Percentiles rank a stretch among this genome's conserved stretches.
phyloP scores from a whole-genome alignment of 2,113 vertebrate species.

The Cryptotis parvus region DNA sequence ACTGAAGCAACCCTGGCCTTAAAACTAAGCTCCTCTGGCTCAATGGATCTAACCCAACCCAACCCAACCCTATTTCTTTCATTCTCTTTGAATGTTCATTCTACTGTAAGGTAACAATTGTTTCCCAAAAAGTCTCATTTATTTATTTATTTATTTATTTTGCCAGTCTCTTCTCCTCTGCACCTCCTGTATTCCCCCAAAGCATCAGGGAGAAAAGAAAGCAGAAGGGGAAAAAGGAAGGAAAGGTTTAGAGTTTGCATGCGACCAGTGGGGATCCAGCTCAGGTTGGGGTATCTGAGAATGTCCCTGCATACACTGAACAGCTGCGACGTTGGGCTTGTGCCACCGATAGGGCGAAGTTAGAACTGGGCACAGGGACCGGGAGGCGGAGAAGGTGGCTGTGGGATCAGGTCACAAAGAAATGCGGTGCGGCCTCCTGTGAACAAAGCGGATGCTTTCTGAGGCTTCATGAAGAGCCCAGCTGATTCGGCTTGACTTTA shows the following conservation, averaged over 20 bases:
- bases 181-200: neutral
- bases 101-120: slow-evolving; percentile 16
- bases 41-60: neutral
- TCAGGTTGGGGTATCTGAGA: slow-evolving; percentile 59
- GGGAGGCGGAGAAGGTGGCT: neutral
- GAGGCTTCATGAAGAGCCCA: slow-evolving; percentile 86
- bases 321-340: slow-evolving; percentile 42
- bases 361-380: slow-evolving; percentile 12
- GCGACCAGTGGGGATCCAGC: slow-evolving; percentile 32
- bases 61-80: slow-evolving; percentile 30
- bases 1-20: neutral
- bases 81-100: slow-evolving; percentile 45
- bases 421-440: slow-evolving; percentile 61
- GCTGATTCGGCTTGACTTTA: slow-evolving; percentile 91
- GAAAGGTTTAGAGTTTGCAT: slow-evolving; percentile 33
- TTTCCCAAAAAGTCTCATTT: neutral
- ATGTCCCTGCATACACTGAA: neutral
- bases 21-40: slow-evolving; percentile 2
- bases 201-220: slow-evolving; percentile 57
- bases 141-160: slow-evolving; percentile 35
- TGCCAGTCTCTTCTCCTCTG: neutral
- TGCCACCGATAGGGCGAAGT: slow-evolving; percentile 3
- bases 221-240: neutral
- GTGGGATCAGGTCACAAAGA: slow-evolving; percentile 54
- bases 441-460: slow-evolving; percentile 77